Evolutionary conservation across 2,113 vertebrate species (phyloP).

Genomic region (Brienomyrus longianalis): DNA sequence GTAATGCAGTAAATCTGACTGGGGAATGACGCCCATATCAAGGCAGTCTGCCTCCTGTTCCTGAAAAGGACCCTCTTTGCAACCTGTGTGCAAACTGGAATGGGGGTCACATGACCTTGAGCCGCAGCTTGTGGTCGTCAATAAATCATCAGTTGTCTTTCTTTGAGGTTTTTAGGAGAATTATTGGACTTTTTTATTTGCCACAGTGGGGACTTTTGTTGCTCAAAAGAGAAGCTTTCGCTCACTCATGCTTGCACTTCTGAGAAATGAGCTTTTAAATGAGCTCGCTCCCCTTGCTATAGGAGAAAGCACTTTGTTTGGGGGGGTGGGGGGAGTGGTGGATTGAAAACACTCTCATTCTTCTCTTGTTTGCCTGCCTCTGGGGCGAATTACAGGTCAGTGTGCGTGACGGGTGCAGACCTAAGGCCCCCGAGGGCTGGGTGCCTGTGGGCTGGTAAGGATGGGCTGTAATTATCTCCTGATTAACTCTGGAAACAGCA

Average conservation of each 20-base stretch:
- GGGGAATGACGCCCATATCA: neutral
- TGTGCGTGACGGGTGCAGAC: neutral
- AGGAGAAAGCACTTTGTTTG: neutral
- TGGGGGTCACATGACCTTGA: neutral
- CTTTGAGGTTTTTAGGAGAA: neutral
- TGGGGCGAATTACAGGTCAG: neutral
- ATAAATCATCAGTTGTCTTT: neutral
- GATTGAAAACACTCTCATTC: neutral
- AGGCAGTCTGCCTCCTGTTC: neutral
- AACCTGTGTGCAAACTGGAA: neutral
- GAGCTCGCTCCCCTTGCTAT: neutral
- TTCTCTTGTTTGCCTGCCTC: neutral
- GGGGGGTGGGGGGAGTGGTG: neutral
- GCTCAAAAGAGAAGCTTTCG: neutral
- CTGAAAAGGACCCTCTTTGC: neutral
- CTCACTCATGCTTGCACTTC: neutral
- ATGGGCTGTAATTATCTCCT: neutral
- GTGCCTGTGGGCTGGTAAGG: neutral
- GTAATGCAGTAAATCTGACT: neutral
- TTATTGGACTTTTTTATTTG: neutral
- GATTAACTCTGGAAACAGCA: conserved; percentile 8
- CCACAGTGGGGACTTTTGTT: neutral
- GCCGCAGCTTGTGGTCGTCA: neutral
- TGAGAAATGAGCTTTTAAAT: conserved; percentile 1
- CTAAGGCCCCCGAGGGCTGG: neutral